These are phyloP conservation scores for Yponomeuta evonymella DNA, from an alignment of 2,888 invertebrate species.

Conservation along the genomic window DNA sequence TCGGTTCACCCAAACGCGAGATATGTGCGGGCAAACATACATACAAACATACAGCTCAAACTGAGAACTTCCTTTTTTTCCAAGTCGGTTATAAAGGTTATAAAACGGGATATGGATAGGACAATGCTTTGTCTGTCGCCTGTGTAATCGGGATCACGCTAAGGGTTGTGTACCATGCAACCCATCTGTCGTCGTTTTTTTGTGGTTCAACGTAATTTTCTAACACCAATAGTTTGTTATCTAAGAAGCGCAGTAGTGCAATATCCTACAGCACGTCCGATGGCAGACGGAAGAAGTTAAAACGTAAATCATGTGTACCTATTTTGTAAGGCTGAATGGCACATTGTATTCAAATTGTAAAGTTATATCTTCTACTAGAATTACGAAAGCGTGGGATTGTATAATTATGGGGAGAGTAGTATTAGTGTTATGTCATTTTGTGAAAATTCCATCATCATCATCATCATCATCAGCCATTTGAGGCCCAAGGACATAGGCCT, in stretches of 20 bases:
- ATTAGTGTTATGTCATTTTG: background rate
- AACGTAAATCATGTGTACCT: background rate
- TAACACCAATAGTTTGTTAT: background rate
- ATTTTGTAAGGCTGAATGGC: background rate
- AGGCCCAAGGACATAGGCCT: no score
- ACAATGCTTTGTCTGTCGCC: no score
- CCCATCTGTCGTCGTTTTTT: background rate
- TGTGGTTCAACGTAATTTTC: background rate
- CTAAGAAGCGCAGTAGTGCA: background rate
- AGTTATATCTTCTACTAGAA: background rate
- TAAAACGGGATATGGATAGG: no score
- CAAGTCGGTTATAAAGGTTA: no score
- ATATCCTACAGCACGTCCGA: background rate
- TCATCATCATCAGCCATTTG: no score
- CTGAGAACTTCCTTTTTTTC: no score
- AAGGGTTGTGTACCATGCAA: background rate
- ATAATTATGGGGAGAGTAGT: background rate
- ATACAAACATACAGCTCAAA: no score
- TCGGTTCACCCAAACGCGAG: no score
- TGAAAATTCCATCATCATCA: background rate
- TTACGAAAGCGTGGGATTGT: background rate
- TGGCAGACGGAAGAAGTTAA: background rate
- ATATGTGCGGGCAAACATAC: no score
- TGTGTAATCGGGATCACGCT: no score
- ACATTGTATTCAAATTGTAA: background rate